A percentile compares a stretch with the other conserved stretches of the same genome.
Evolutionary conservation across 2,113 vertebrate species (phyloP).

Genomic region (Takifugu bimaculatus): DNA sequence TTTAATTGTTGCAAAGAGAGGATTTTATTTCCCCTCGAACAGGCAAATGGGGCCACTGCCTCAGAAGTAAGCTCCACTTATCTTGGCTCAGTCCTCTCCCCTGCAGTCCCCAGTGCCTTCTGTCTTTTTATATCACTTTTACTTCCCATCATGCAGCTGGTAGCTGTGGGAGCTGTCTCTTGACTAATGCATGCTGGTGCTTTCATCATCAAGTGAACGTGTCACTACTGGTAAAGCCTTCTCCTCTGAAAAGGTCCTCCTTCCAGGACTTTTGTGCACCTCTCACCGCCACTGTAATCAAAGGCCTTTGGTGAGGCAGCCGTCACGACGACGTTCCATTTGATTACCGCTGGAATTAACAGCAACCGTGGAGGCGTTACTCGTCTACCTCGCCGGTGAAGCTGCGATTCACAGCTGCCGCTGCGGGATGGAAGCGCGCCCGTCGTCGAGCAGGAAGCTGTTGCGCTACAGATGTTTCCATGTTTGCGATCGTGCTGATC

Average conservation of each 20-base stretch:
- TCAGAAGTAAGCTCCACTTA: conserved; percentile 59
- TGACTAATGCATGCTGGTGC: conserved; percentile 43
- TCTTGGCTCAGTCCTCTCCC: conserved; percentile 46
- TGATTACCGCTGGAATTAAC: conserved; percentile 28
- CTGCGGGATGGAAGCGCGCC: conserved; percentile 33
- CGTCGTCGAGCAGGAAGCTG: not conserved
- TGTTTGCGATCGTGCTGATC: too few relatives aligned
- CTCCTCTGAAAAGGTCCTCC: conserved; percentile 25
- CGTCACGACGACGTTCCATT: conserved; percentile 32
- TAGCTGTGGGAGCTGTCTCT: conserved; percentile 40
- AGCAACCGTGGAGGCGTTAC: conserved; percentile 29
- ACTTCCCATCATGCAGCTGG: conserved; percentile 49
- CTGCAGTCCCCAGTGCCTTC: conserved; percentile 44
- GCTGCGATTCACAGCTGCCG: conserved; percentile 47
- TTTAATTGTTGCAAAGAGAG: conserved; percentile 14
- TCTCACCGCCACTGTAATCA: conserved; percentile 13
- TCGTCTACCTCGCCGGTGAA: conserved; percentile 30
- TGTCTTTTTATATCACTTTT: conserved; percentile 59
- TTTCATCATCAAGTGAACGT: conserved; percentile 48
- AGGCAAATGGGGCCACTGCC: conserved; percentile 54
- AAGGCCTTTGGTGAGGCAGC: conserved; percentile 14
- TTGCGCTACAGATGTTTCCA: conserved; percentile 1
- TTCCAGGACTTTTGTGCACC: conserved; percentile 23
- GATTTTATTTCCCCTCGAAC: conserved; percentile 7
- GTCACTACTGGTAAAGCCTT: conserved; percentile 56